A percentile compares a stretch with the other conserved stretches of the same genome.
Conservation (phyloP, 2,113 vertebrate genomes). For the Forbesichthys agassizii region DNA sequence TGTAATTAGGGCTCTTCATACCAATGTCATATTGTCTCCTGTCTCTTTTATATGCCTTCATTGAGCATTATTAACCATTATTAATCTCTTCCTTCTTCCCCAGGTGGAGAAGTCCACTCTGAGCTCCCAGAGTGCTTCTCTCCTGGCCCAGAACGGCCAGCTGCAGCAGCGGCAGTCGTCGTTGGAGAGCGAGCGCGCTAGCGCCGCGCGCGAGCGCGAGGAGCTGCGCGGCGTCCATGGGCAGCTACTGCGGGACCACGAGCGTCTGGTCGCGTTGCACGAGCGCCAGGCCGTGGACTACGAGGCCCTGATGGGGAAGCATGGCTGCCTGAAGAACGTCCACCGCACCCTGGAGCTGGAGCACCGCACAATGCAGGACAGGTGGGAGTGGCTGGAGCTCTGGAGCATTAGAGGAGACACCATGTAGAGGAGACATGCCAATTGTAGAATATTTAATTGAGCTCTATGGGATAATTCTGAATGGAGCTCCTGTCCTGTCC, state of each 20-base stretch:
- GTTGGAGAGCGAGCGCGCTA: slow-evolving; percentile 87
- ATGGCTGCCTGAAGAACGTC: slow-evolving; percentile 87
- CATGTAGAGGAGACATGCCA: too few species aligned
- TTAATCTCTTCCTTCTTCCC: not conserved
- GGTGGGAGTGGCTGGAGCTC: slow-evolving; percentile 67
- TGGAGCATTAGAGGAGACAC: too few species aligned
- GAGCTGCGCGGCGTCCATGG: slow-evolving; percentile 87
- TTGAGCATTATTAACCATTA: not conserved
- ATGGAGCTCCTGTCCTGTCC: too few species aligned
- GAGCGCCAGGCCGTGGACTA: slow-evolving; percentile 91
- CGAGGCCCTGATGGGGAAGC: slow-evolving; percentile 89
- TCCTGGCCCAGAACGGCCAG: slow-evolving; percentile 94
- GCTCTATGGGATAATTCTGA: too few species aligned
- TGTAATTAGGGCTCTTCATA: too few species aligned
- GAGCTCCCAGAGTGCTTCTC: slow-evolving; percentile 90
- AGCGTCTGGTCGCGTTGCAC: slow-evolving; percentile 90
- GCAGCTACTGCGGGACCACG: slow-evolving; percentile 89
- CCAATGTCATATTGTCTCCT: not conserved
- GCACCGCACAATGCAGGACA: slow-evolving; percentile 89
- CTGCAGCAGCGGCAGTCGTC: slow-evolving; percentile 87
- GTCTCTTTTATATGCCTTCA: not conserved
- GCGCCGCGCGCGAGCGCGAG: slow-evolving; percentile 82
- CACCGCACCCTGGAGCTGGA: slow-evolving; percentile 93
- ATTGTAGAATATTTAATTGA: too few species aligned
- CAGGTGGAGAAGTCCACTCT: slow-evolving; percentile 97